These are phyloP conservation scores for Dermatemys mawii DNA, from an alignment of 2,113 vertebrate species.

Conservation along the genomic window DNA sequence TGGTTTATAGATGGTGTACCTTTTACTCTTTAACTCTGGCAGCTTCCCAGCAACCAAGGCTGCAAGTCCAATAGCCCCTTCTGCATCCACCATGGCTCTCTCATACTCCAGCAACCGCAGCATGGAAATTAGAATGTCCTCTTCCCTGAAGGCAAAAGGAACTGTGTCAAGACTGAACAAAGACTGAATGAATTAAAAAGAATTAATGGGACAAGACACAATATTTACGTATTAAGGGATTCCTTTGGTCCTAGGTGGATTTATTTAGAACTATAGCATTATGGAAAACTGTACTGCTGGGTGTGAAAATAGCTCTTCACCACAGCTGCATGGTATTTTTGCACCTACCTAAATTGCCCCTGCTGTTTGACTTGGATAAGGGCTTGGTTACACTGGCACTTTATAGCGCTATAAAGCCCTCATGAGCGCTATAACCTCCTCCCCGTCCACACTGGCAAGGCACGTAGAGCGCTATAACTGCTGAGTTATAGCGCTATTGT, in stretches of 20 bases:
- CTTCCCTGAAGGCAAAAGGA: constrained; percentile 77
- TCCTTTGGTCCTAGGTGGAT: neutral
- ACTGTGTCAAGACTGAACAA: neutral
- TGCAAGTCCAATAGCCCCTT: constrained; percentile 88
- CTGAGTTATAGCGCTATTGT: too few species aligned
- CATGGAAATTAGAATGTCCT: constrained; percentile 87
- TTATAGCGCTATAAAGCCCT: too few species aligned
- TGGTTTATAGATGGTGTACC: constrained; percentile 59
- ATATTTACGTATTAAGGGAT: neutral
- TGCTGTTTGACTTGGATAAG: neutral
- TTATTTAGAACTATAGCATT: fast-evolving
- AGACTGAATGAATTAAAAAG: neutral
- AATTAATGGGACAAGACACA: neutral
- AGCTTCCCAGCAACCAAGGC: constrained; percentile 86
- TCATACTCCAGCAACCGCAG: constrained; percentile 90
- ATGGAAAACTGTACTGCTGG: neutral
- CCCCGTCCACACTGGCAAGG: too few species aligned
- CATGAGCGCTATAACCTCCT: too few species aligned
- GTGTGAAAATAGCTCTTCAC: neutral
- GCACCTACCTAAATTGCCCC: neutral
- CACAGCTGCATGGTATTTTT: neutral
- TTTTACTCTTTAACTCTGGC: constrained; percentile 88
- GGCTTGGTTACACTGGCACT: too few species aligned
- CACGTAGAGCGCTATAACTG: too few species aligned
- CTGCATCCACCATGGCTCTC: constrained; percentile 84